These are phyloP conservation scores for Zygogramma bicolorata DNA, from an alignment of 2,888 invertebrate species.

Conservation along the genomic window DNA sequence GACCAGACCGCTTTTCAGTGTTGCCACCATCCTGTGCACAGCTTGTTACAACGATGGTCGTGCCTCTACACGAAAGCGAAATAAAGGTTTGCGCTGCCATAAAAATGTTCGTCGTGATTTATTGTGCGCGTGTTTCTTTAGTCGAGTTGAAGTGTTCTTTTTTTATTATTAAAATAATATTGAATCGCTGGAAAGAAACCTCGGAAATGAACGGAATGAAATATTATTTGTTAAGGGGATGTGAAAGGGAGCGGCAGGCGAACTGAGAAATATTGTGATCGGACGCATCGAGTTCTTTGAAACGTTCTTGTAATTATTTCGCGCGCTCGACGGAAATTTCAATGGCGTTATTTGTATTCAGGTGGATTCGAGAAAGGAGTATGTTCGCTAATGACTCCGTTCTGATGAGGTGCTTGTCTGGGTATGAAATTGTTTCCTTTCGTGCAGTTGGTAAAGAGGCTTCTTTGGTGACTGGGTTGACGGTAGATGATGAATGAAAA, in stretches of 20 bases:
- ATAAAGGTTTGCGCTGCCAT: slow-evolving; percentile 14
- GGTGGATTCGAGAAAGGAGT: slow-evolving; percentile 4
- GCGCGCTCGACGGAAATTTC: slow-evolving; percentile 7
- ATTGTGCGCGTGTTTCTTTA: slow-evolving; percentile 18
- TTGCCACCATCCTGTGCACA: neutral
- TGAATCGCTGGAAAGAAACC: slow-evolving; percentile 1
- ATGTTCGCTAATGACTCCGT: slow-evolving; percentile 4
- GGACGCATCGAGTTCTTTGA: slow-evolving; percentile 8
- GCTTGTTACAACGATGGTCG: neutral
- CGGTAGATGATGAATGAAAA: neutral
- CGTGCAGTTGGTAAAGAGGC: neutral
- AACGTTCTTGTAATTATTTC: slow-evolving; percentile 20
- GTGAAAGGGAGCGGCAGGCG: slow-evolving; percentile 1
- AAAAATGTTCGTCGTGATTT: slow-evolving; percentile 14
- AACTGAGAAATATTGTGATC: slow-evolving; percentile 4
- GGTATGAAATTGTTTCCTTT: neutral
- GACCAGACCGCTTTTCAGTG: neutral
- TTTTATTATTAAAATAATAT: slow-evolving; percentile 17
- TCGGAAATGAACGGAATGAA: slow-evolving; percentile 11
- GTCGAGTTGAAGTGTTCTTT: slow-evolving; percentile 12
- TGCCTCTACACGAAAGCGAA: neutral
- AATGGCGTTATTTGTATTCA: slow-evolving; percentile 10
- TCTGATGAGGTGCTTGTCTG: neutral
- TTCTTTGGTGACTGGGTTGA: neutral
- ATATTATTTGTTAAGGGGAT: slow-evolving; percentile 5